phyloP scores from a whole-genome alignment of 2,797 vertebrate genomes.

The Molossus alvarezi region DNA sequence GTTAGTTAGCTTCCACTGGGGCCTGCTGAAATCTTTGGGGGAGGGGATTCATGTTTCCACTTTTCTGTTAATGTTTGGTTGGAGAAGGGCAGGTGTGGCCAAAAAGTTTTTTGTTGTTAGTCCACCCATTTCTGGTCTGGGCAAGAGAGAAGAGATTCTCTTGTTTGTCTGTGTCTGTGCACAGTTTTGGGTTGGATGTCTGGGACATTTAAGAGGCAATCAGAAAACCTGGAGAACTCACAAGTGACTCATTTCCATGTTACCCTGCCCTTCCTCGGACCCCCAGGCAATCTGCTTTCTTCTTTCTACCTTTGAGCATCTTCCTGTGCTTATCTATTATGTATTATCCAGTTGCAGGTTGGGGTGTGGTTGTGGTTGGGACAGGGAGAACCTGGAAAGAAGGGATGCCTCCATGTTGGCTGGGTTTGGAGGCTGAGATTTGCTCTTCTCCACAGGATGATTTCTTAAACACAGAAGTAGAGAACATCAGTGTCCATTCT shows the following conservation, averaged over 20 bases:
- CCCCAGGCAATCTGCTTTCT: too few species aligned
- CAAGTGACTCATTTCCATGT: not conserved
- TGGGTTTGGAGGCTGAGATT: not conserved
- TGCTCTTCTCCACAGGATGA: not conserved
- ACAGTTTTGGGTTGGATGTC: not conserved
- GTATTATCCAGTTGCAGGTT: too few species aligned
- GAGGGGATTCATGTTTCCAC: rapidly evolving
- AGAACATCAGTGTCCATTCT: not conserved
- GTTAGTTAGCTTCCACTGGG: rapidly evolving
- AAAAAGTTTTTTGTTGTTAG: not conserved
- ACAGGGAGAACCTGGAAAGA: not conserved
- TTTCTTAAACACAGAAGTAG: not conserved
- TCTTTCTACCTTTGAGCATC: not conserved
- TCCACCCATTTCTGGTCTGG: not conserved
- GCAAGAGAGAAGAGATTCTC: not conserved
- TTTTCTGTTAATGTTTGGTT: not conserved
- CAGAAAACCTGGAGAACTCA: not conserved
- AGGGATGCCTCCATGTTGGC: rapidly evolving
- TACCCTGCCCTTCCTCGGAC: rapidly evolving
- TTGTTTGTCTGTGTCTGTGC: not conserved
- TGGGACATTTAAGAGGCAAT: not conserved
- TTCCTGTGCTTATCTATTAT: not conserved
- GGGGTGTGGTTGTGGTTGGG: not conserved
- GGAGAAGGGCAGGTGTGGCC: not conserved
- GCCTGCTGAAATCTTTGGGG: not conserved